Percentiles rank a stretch among this genome's conserved stretches.
phyloP scores from a whole-genome alignment of 2,888 invertebrate species.

The Microctonus aethiopoides region DNA sequence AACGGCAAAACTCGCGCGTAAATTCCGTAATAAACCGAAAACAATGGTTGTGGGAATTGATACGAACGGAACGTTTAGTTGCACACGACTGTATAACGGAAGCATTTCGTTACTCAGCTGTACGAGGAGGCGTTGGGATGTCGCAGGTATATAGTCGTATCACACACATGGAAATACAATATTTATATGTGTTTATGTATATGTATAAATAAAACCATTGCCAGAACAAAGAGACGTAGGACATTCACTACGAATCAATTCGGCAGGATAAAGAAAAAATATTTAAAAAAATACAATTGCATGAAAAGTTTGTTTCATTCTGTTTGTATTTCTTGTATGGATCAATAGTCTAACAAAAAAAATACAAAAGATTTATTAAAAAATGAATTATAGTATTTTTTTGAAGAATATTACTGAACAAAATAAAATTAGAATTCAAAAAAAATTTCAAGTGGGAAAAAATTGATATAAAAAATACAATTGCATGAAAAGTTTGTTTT shows the following conservation, averaged over 20 bases:
- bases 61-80: conserved; percentile 48
- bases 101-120: conserved; percentile 22
- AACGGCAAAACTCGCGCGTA: conserved; percentile 37
- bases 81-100: conserved; percentile 27
- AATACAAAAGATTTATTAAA: too few relatives aligned
- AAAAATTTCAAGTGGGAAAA: too few relatives aligned
- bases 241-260: background rate
- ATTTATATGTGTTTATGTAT: background rate
- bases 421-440: too few relatives aligned
- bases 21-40: conserved; percentile 45
- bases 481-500: too few relatives aligned
- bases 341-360: too few relatives aligned
- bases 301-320: too few relatives aligned
- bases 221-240: background rate
- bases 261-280: background rate
- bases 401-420: too few relatives aligned
- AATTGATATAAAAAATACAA: too few relatives aligned
- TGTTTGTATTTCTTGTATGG: too few relatives aligned
- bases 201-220: background rate
- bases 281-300: too few relatives aligned
- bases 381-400: too few relatives aligned
- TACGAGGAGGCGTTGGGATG: conserved; percentile 20
- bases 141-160: conserved; percentile 6
- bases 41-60: conserved; percentile 53
- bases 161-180: too few relatives aligned